Percentiles rank a stretch among this genome's conserved stretches.
phyloP scores from a whole-genome alignment of 2,888 invertebrate species.

The Andrena trimmerana region DNA sequence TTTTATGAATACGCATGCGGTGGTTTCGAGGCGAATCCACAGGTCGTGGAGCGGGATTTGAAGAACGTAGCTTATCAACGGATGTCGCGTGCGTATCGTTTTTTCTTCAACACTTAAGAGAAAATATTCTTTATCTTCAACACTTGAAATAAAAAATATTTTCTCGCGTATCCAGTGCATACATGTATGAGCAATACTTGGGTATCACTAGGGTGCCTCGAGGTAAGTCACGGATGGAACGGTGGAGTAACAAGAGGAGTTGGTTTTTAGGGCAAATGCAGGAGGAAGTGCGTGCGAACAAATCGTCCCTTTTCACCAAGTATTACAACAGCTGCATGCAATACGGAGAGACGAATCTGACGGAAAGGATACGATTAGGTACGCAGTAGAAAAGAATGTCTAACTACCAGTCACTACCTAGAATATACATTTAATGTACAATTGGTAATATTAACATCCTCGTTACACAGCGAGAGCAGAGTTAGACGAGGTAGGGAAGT shows the following conservation, averaged over 20 bases:
- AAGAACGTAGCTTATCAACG: slow-evolving; percentile 62
- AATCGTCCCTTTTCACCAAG: slow-evolving; percentile 44
- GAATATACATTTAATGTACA: slow-evolving; percentile 31
- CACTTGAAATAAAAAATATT: not conserved
- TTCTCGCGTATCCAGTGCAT: not conserved
- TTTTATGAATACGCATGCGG: slow-evolving; percentile 76
- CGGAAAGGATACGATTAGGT: slow-evolving; percentile 67
- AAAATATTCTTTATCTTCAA: not conserved
- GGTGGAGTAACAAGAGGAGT: not conserved
- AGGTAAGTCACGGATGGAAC: too few relatives aligned
- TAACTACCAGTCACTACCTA: slow-evolving; percentile 10
- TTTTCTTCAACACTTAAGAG: not conserved
- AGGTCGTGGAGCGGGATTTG: slow-evolving; percentile 65
- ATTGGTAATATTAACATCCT: slow-evolving; percentile 27
- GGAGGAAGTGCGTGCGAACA: slow-evolving; percentile 23
- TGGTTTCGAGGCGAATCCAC: slow-evolving; percentile 73
- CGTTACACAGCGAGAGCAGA: slow-evolving; percentile 66
- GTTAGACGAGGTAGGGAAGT: slow-evolving; percentile 66
- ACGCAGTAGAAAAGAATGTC: slow-evolving; percentile 12
- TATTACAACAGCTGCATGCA: slow-evolving; percentile 76
- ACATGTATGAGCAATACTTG: not conserved
- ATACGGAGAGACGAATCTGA: slow-evolving; percentile 62
- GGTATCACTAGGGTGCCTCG: too few relatives aligned
- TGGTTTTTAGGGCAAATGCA: slow-evolving; percentile 63
- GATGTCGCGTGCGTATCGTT: slow-evolving; percentile 68